A percentile compares a stretch with the other conserved stretches of the same genome.
Conservation (phyloP, 2,888 invertebrate genomes). For the Clitarchus hookeri region DNA sequence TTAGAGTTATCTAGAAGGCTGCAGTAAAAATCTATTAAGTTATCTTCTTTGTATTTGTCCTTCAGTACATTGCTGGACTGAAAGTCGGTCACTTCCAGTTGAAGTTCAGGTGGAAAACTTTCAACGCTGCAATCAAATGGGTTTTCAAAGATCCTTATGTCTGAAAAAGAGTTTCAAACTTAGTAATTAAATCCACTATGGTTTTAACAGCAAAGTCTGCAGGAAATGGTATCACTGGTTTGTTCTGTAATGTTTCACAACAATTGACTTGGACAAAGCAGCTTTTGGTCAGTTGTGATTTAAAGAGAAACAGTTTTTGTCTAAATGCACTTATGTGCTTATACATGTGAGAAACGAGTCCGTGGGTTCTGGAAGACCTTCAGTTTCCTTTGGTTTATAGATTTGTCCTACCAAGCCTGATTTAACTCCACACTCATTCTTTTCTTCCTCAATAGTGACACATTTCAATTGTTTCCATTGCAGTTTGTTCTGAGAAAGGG, state of each 20-base stretch:
- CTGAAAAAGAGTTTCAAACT: background rate
- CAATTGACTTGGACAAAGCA: background rate
- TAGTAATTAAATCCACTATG: background rate
- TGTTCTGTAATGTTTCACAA: background rate
- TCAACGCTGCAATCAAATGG: background rate
- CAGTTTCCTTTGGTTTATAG: background rate
- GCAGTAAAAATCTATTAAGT: conserved; percentile 19
- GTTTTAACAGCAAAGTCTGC: background rate
- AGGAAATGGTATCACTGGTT: background rate
- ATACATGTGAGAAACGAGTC: background rate
- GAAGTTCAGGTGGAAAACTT: conserved; percentile 17
- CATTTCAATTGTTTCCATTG: conserved; percentile 16
- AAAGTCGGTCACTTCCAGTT: background rate
- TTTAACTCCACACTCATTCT: background rate
- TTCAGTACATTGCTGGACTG: conserved; percentile 21
- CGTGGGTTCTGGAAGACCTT: background rate
- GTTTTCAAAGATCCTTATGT: background rate
- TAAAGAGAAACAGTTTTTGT: background rate
- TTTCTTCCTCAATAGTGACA: background rate
- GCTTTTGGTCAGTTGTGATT: background rate
- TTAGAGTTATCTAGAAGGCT: background rate
- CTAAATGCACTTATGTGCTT: background rate
- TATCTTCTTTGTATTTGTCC: background rate
- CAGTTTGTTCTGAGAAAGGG: background rate
- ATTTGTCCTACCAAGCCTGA: conserved; percentile 1